Evolutionary conservation across 2,888 invertebrate species (phyloP).

Genomic region (Lymantria monacha): DNA sequence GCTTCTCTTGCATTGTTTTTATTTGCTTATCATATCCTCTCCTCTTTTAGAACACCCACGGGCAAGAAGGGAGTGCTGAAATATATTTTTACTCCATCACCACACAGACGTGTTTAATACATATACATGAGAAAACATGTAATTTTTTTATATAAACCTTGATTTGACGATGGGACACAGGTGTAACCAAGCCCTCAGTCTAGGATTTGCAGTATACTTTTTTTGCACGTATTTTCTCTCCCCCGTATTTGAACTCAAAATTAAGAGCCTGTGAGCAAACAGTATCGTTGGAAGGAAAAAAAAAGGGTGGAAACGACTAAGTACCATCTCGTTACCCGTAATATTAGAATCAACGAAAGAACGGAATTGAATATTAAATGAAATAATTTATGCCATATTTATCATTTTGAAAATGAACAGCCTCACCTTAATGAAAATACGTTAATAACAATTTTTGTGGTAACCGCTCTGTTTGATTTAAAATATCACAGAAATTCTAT

Average conservation of each 20-base stretch:
- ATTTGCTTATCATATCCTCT: too few relatives aligned
- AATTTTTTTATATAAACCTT: background rate
- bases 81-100: too few relatives aligned
- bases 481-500: conserved; percentile 4
- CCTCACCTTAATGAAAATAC: conserved; percentile 77
- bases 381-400: conserved; percentile 84
- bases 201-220: conserved; percentile 65
- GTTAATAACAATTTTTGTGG: conserved; percentile 56
- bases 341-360: conserved; percentile 70
- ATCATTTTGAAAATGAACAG: conserved; percentile 81
- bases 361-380: conserved; percentile 83
- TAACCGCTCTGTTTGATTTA: conserved; percentile 25
- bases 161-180: conserved; percentile 36
- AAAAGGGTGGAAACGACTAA: conserved; percentile 74
- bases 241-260: conserved; percentile 77
- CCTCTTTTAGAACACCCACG: too few relatives aligned
- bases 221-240: conserved; percentile 62
- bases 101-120: too few relatives aligned
- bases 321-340: conserved; percentile 66
- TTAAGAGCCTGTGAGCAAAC: conserved; percentile 75
- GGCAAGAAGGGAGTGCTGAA: too few relatives aligned
- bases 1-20: too few relatives aligned
- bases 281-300: conserved; percentile 66
- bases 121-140: too few relatives aligned
- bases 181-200: conserved; percentile 50